Conservation (phyloP, 2,113 vertebrate species). For the Pungitius pungitius region DNA sequence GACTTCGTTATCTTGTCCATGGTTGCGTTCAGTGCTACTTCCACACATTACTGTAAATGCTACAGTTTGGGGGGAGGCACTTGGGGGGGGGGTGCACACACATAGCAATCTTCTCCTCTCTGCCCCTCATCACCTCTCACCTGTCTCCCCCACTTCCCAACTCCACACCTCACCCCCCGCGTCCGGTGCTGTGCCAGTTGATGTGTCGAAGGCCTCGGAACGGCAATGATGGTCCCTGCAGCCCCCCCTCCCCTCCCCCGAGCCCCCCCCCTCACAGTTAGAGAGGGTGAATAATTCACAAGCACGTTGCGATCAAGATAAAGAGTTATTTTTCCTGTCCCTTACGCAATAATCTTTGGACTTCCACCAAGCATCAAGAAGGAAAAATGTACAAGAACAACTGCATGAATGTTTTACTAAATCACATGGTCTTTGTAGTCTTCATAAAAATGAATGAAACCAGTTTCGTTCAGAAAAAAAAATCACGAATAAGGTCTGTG, state of each 20-base stretch:
- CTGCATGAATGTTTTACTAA: constrained; percentile 75
- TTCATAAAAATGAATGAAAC: no score
- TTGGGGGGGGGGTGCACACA: background rate
- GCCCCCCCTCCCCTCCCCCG: constrained; percentile 5
- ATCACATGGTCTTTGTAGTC: constrained; percentile 54
- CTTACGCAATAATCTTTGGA: constrained; percentile 74
- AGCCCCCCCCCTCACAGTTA: constrained; percentile 47
- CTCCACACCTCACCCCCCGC: constrained; percentile 2
- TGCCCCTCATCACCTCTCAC: constrained; percentile 12
- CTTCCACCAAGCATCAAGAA: constrained; percentile 30
- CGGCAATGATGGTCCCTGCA: constrained; percentile 9
- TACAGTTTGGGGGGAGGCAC: background rate
- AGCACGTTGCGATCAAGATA: constrained; percentile 66
- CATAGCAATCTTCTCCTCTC: background rate
- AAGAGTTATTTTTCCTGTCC: constrained; percentile 63
- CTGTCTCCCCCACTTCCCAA: constrained; percentile 4
- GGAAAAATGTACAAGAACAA: constrained; percentile 80
- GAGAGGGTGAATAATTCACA: constrained; percentile 78
- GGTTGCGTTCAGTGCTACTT: background rate
- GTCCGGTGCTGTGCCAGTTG: background rate
- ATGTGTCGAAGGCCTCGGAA: constrained; percentile 31
- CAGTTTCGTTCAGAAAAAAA: no score
- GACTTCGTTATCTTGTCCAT: background rate
- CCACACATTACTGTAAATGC: background rate
- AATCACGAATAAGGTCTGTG: no score